Evolutionary conservation across 2,113 vertebrate genomes (phyloP).

Genomic region (Phalacrocorax carbo): DNA sequence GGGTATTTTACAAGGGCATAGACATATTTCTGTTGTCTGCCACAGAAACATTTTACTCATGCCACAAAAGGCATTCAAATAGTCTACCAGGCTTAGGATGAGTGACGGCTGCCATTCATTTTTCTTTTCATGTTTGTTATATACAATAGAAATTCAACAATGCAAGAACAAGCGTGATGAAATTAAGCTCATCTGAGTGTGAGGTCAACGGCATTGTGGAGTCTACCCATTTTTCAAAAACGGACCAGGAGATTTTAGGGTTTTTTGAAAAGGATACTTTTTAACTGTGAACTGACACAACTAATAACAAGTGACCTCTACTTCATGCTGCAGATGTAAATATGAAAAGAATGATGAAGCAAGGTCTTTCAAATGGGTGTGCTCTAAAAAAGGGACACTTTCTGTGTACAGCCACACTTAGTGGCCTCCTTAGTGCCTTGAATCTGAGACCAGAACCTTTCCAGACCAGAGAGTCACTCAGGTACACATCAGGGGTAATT

Average conservation of each 20-base stretch:
- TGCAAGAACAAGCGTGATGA: not conserved
- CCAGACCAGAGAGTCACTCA: not conserved
- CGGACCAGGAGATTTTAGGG: not conserved
- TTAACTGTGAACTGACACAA: not conserved
- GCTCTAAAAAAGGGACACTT: not conserved
- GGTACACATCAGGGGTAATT: not conserved
- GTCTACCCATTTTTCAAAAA: not conserved
- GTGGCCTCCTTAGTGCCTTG: not conserved
- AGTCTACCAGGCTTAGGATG: not conserved
- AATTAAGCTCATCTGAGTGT: not conserved
- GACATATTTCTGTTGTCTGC: not conserved
- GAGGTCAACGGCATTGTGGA: not conserved
- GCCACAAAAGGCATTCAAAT: not conserved
- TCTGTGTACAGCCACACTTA: not conserved
- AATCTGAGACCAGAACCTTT: not conserved
- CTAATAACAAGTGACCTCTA: not conserved
- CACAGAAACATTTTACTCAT: not conserved
- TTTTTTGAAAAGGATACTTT: not conserved
- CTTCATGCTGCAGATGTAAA: not conserved
- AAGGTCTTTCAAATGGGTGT: not conserved
- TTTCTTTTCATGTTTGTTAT: not conserved
- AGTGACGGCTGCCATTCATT: not conserved
- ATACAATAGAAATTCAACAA: not conserved
- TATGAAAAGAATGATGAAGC: not conserved
- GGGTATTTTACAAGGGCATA: not conserved